Base-by-base conservation (phyloP, 1,140 invertebrate genomes). In the Heliothis subflexa region DNA sequence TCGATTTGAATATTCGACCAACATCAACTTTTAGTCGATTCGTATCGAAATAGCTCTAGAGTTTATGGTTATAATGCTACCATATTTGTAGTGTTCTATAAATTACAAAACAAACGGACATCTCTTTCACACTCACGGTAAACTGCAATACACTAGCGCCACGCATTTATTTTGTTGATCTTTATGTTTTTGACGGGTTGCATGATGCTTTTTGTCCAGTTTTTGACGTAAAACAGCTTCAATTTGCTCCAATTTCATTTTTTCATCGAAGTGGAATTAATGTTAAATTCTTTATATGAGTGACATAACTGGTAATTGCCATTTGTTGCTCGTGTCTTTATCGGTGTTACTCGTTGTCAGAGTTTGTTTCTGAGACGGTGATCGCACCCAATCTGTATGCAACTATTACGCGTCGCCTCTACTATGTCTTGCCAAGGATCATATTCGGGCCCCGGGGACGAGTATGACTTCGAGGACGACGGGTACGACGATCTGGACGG, bases 361-460 rank as follows among this genome's bases (percentile, higher is more conserved):
- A 85, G 81, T 88, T 90, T 84, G 81, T 89, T 88, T 89, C 81
- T 91, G 86, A 90, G 87, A 86, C 85, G 85, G 89, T 88, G 83
- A 86, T 86, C 80, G 82, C 81, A 93, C 89, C 88, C 87, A 90
- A 92, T 92, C 92, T 94, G 92, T 93, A 94, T 94, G 92, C 91
- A 93, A 94, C 92, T 94, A 87, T 87, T 94, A 94, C 91, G 93
- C 90, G 91, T 92, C 86, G 87, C 89, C 85, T 94, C 91, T 83
- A 92, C 90, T 86, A 95, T 95, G 94, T 95, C 94, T 91, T 95
- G 93, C 91, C 93, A 94, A 90, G 94, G 94, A 89, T 95, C 94
- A 87, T 94, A 94, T 91, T 94, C 92, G 86, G 92, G 92, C 79
- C 92, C 89, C 79, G 91, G 91, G 66, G 93, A 94, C 84, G 94